Evolutionary conservation across 2,797 vertebrate species (phyloP), one percentile per base, ranked within the genome.

Genomic region (Silurus lanzhouensis): DNA sequence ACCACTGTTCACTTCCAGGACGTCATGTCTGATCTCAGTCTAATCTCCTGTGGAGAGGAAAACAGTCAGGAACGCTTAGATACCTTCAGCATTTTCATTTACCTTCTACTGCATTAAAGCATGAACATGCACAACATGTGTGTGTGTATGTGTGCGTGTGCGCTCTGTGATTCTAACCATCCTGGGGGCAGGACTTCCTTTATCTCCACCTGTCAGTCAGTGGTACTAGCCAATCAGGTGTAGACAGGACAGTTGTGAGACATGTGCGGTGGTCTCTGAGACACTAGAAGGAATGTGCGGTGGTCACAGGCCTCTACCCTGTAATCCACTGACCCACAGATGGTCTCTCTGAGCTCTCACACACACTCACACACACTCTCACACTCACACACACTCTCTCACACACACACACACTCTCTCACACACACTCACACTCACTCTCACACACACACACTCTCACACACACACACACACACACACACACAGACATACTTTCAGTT

Each of bases 401-500:
- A 27, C 27, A 27, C 27, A 27, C 27, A 27, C 27, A 27, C 27
- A 27, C 27, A 27, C 27, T 1, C 27, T 1, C 27, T 1, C 27
- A 58, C 74, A 58, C 81, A n/a, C 66, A 22, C 19, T 74, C 61
- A 74, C 22, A 77, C 66, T 15, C 7, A 19, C 20, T 6, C 31
- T 38, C 67, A 77, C 66, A 38, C 7, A 19, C 20, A 1, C 31
- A 38, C 55, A 5, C 55, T 8, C 55, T 0, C 55, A 2, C 55
- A 57, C 58, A 52, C 70, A n/a, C 71, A 58, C 52, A 31, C 74
- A 60, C 75, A 58, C 74, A 76, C 81, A n/a, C 72, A 27, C 20
- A 79, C 61, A 74, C 17, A 78, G 27, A 82, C 81, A 25, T 76
- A 58, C 74, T 76, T 76, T 60, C 84, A 71, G 19, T 72, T 55